Conservation (phyloP, 2,113 vertebrate genomes). For the Eolophus roseicapilla region DNA sequence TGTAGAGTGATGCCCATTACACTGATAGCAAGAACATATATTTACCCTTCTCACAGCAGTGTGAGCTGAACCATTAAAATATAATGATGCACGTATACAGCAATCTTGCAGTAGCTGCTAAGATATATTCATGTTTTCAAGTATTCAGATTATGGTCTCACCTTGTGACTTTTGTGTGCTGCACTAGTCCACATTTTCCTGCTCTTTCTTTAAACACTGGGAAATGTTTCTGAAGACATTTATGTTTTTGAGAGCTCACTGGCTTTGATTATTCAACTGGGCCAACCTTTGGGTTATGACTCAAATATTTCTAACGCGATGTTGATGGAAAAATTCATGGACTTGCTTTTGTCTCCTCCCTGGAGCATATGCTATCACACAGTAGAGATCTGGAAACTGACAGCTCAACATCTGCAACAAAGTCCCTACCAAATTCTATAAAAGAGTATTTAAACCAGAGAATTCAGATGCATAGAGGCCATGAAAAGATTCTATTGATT, state of each 20-base stretch:
- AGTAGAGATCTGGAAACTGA: neutral
- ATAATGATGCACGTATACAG: neutral
- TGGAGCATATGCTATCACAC: neutral
- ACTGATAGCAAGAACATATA: neutral
- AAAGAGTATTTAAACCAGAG: neutral
- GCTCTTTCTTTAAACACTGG: neutral
- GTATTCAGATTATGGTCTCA: neutral
- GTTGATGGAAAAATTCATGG: neutral
- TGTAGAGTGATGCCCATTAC: neutral
- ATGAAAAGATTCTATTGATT: neutral
- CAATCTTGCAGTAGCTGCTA: neutral
- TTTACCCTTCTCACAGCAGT: neutral
- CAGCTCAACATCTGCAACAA: neutral
- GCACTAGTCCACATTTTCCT: neutral
- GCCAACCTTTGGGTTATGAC: neutral
- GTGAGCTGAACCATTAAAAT: neutral
- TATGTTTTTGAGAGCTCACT: neutral
- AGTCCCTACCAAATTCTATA: neutral
- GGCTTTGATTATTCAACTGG: neutral
- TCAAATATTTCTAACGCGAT: neutral
- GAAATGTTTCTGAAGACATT: neutral
- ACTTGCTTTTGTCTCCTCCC: neutral
- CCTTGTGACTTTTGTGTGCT: neutral
- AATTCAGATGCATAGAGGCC: neutral
- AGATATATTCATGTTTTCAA: neutral